Evolutionary conservation across 2,113 vertebrate species (phyloP), one percentile per base, ranked within the genome.

Genomic region (Xenotilapia leptura): DNA sequence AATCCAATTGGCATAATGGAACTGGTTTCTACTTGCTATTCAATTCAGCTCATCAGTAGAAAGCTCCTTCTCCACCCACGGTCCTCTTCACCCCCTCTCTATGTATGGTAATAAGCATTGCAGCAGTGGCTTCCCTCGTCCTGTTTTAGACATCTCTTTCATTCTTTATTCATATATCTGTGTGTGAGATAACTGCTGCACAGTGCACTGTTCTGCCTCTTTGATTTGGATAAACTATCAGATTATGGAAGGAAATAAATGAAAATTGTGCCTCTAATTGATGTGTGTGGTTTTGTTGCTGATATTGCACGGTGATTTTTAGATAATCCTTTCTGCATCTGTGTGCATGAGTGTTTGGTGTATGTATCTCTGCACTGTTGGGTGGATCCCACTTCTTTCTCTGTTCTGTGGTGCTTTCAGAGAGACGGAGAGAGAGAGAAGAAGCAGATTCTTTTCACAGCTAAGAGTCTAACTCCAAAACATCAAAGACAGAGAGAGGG

Each of bases 391-490:
- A 51, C 45, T 77, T 77, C 70, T 77, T 65, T 31, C 80, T 88
- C 58, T 86, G 45, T 88, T 75, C 62, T 79, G 1, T 85, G 40
- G 38, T 55, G 88, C 56, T 81, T 86, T 88, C 77, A 73, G 54
- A 33, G 56, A 62, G 23, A 68, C 3, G 42, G 84, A 80, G 85
- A 10, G 13, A 65, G 49, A 51, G 54, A 62, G 40, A 68, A 86
- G 56, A 90, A 13, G 9, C 14, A n/a, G 21, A 88, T 81, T 91
- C 58, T 87, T 90, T 89, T 75, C 83, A 88, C 88, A 83, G 92
- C 88, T 75, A 60, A 91, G 92, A 95, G 90, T 92, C 88, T 9
- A 95, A 96, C 93, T 96, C 93, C 70, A 86, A 84, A 96, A 94
- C 94, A 96, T 96, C 95, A 95, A 95, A 96, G 95, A 95, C 40